A percentile compares a stretch with the other conserved stretches of the same genome.
phyloP scores from a whole-genome alignment of 2,113 vertebrate genomes.

The Xenus cinereus region DNA sequence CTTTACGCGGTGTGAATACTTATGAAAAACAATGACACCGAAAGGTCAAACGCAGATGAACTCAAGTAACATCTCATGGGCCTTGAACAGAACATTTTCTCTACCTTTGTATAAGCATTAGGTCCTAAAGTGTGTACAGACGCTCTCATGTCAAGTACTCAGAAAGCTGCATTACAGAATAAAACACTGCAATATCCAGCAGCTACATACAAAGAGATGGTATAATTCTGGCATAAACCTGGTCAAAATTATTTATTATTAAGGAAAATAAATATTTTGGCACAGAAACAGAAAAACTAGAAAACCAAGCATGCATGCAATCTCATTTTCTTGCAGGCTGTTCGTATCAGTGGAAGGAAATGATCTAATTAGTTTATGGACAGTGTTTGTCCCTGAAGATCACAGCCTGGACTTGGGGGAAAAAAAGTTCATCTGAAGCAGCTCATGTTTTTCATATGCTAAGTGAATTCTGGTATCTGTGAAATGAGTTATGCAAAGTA shows the following conservation, averaged over 20 bases:
- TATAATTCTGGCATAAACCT: neutral
- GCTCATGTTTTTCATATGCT: neutral
- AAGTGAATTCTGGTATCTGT: neutral
- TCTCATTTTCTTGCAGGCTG: constrained; percentile 5
- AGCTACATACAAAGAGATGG: neutral
- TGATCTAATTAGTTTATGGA: constrained; percentile 36
- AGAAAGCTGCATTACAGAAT: neutral
- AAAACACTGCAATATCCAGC: neutral
- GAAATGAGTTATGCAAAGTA: neutral
- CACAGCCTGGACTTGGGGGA: neutral
- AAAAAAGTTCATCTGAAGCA: neutral
- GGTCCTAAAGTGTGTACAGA: neutral
- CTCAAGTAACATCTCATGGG: neutral
- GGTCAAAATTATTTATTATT: neutral
- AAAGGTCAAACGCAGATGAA: neutral
- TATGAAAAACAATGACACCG: neutral
- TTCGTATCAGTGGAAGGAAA: neutral
- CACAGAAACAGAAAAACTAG: neutral
- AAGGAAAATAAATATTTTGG: neutral
- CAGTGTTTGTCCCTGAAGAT: constrained; percentile 2
- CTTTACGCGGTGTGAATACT: neutral
- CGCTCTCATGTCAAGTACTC: neutral
- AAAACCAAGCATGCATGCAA: neutral
- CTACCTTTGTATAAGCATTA: neutral
- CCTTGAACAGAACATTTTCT: neutral